phyloP scores from a whole-genome alignment of 1,140 invertebrate species.

The Phymastichus coffea region DNA sequence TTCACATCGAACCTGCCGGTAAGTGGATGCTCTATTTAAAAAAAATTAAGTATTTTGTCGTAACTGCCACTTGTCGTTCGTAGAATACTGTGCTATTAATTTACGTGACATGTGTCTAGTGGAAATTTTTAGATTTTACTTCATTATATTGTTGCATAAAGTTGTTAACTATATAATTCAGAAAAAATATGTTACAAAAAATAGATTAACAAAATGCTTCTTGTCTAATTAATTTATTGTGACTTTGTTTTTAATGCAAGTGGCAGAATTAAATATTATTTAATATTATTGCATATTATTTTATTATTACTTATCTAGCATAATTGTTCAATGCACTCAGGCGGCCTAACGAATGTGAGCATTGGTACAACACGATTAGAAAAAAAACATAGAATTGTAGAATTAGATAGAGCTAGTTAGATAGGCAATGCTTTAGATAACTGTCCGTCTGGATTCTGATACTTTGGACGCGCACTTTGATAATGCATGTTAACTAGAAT shows the following conservation, averaged over 20 bases:
- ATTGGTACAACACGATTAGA: slow-evolving; percentile 50
- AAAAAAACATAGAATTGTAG: slow-evolving; percentile 16
- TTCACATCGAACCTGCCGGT: slow-evolving; percentile 68
- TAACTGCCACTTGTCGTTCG: slow-evolving; percentile 45
- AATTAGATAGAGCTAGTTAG: slow-evolving; percentile 20
- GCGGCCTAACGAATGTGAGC: slow-evolving; percentile 54
- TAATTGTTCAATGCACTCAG: slow-evolving; percentile 51
- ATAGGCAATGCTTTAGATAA: slow-evolving; percentile 1
- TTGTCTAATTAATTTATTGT: slow-evolving; percentile 27
- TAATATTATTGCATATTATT: slow-evolving; percentile 37
- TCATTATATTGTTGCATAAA: too few species aligned
- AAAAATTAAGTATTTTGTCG: slow-evolving; percentile 22
- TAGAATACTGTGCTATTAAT: slow-evolving; percentile 11
- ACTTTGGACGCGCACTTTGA: neutral
- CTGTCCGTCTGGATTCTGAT: neutral
- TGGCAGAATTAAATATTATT: too few species aligned
- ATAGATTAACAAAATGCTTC: slow-evolving; percentile 15
- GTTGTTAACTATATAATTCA: too few species aligned
- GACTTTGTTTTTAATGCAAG: slow-evolving; percentile 37
- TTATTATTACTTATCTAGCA: slow-evolving; percentile 41
- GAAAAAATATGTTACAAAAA: too few species aligned
- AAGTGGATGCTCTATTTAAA: slow-evolving; percentile 28
- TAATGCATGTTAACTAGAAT: slow-evolving; percentile 13
- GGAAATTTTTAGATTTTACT: too few species aligned
- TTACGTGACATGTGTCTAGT: too few species aligned